phyloP scores from a whole-genome alignment of 2,888 invertebrate genomes.

The Andrena camellia region DNA sequence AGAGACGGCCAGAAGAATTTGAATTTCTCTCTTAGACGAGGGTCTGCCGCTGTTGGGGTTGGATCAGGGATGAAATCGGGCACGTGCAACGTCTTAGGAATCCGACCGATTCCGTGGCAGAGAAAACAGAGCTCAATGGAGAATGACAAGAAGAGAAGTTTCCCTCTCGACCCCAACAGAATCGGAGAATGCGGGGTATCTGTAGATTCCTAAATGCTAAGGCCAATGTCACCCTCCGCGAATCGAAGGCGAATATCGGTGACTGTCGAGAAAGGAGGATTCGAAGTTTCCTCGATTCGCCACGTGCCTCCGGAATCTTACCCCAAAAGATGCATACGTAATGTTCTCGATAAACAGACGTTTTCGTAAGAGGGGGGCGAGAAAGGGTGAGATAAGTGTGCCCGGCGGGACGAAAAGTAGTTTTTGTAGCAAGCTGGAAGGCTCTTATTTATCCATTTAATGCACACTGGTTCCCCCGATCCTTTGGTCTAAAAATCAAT shows the following conservation, averaged over 20 bases:
- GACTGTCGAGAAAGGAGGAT: conserved; percentile 25
- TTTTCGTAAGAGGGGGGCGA: conserved; percentile 3
- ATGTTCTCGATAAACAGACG: neutral
- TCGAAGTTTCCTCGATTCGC: conserved; percentile 5
- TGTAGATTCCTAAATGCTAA: conserved; percentile 80
- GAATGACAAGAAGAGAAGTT: conserved; percentile 77
- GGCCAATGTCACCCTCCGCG: conserved; percentile 75
- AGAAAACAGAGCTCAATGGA: conserved; percentile 84
- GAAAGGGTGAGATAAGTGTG: neutral
- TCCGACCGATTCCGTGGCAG: conserved; percentile 79
- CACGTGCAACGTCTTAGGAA: conserved; percentile 81
- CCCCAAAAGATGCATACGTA: neutral
- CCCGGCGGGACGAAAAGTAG: too few relatives aligned
- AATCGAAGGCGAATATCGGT: conserved; percentile 69
- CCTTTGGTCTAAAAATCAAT: too few relatives aligned
- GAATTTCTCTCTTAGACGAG: conserved; percentile 62
- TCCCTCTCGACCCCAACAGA: conserved; percentile 55
- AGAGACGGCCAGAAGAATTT: conserved; percentile 66
- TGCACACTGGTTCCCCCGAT: too few relatives aligned
- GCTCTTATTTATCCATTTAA: too few relatives aligned
- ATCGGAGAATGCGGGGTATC: conserved; percentile 81
- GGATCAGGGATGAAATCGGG: conserved; percentile 53
- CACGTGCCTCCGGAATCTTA: neutral
- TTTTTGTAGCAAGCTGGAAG: too few relatives aligned
- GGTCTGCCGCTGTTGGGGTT: conserved; percentile 56